phyloP scores from a whole-genome alignment of 2,888 invertebrate species.

The Artemia sinica region DNA sequence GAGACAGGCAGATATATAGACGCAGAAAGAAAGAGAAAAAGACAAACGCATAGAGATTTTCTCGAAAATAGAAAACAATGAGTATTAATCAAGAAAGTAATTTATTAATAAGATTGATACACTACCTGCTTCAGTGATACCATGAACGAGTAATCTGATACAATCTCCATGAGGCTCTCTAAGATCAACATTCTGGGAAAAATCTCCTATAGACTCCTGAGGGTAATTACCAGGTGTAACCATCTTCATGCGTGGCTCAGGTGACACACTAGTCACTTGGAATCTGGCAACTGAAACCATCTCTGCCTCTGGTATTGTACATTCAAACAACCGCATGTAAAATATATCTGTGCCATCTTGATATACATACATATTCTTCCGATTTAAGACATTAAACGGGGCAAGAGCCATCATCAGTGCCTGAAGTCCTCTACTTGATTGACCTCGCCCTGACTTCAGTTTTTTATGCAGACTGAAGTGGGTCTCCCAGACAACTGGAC shows the following conservation, averaged over 20 bases:
- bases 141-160: conserved; percentile 49
- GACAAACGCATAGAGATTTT: background rate
- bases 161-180: conserved; percentile 39
- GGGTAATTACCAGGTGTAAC: background rate
- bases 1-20: background rate
- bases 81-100: background rate
- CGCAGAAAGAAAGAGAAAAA: background rate
- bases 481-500: conserved; percentile 52
- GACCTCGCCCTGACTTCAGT: conserved; percentile 35
- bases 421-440: conserved; percentile 31
- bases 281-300: conserved; percentile 12
- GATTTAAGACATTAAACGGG: conserved; percentile 50
- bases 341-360: conserved; percentile 46
- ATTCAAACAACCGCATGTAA: conserved; percentile 35
- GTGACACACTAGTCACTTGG: background rate
- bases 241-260: background rate
- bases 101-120: background rate
- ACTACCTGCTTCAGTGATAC: conserved; percentile 46
- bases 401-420: conserved; percentile 47
- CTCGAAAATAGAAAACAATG: background rate
- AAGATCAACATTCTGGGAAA: background rate
- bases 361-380: conserved; percentile 58
- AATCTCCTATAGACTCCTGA: background rate
- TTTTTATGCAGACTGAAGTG: conserved; percentile 51
- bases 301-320: background rate